Evolutionary conservation across 2,888 invertebrate species (phyloP).

Genomic region (Piscicola geometra): DNA sequence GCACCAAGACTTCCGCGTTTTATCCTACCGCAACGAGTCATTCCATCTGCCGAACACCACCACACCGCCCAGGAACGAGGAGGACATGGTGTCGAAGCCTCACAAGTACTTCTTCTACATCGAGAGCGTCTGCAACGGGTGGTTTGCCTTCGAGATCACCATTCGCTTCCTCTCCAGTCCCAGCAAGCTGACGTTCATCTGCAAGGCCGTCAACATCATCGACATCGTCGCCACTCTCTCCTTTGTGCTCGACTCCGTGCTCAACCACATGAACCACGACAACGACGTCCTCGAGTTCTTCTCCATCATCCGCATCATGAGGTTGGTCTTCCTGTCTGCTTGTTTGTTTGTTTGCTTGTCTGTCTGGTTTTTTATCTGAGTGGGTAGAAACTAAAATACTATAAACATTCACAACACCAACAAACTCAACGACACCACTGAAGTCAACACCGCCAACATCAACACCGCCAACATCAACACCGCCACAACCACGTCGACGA

Average conservation of each 20-base stretch:
- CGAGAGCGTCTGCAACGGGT: slow-evolving; percentile 84
- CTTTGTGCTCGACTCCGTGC: slow-evolving; percentile 66
- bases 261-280: slow-evolving; percentile 52
- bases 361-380: neutral
- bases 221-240: slow-evolving; percentile 88
- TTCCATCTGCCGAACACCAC: slow-evolving; percentile 42
- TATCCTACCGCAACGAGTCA: slow-evolving; percentile 37
- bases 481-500: too few relatives aligned
- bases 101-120: slow-evolving; percentile 89
- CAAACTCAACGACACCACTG: too few relatives aligned
- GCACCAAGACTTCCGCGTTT: slow-evolving; percentile 58
- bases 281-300: slow-evolving; percentile 76
- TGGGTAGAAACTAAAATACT: too few relatives aligned
- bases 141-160: slow-evolving; percentile 89
- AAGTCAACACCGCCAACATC: slow-evolving; percentile 86
- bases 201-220: slow-evolving; percentile 86
- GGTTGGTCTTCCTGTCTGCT: slow-evolving; percentile 81
- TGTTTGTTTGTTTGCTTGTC: neutral
- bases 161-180: slow-evolving; percentile 83
- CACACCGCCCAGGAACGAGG: slow-evolving; percentile 67
- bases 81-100: slow-evolving; percentile 71
- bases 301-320: slow-evolving; percentile 84
- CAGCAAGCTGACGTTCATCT: slow-evolving; percentile 80
- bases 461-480: too few relatives aligned
- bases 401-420: too few relatives aligned